Base-by-base conservation (phyloP, 1,140 invertebrate species). In the Centruroides sculpturatus region DNA sequence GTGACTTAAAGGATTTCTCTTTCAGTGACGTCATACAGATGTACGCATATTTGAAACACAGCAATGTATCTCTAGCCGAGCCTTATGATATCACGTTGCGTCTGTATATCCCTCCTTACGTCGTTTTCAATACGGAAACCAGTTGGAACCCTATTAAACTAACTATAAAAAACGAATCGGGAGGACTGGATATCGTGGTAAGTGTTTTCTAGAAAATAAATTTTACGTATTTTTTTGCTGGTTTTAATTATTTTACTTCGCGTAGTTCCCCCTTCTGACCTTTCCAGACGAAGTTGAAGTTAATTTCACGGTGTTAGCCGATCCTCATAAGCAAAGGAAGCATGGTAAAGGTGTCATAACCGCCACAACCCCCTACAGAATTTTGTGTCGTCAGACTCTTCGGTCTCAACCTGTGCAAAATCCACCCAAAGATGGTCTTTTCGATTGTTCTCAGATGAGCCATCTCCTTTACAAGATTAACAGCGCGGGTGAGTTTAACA, bases 261-360 rank as follows among this genome's bases (percentile, higher is more conserved):
- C 46, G 3, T 53, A 68, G 66, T 55, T 68, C 48, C 66, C 66
- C 3, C 59, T 60, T 55, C 59, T 68, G 41, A 55, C 67, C 10
- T 68, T 68, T 47, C 56, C 66, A 4, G 67, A 68, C 11, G 53
- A 62, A 47, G 58, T 67, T 0, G 61, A 55, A 9, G 57, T 68
- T 5, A 64, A 61, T 4, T 62, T 68, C 47, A 67, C 66, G 3
- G 49, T 68, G 3, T 13, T 66, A 13, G 62, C 66, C n/a, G 67
- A 68, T 59, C 67, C 67, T 49, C 11, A 56, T 8, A 66, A 68
- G 52, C 55, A 62, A 35, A 52, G 67, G 34, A 66, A 66, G 10
- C 67, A 65, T 47, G 67, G 67, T 3, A 54, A 57, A 41, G 61
- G 64, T 4, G 66, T 65, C 41, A 57, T 59, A 2, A 60, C 59